A percentile compares a stretch with the other conserved stretches of the same genome.
Evolutionary conservation across 2,797 vertebrate species (phyloP).

Genomic region (Hoplostethus mediterraneus): DNA sequence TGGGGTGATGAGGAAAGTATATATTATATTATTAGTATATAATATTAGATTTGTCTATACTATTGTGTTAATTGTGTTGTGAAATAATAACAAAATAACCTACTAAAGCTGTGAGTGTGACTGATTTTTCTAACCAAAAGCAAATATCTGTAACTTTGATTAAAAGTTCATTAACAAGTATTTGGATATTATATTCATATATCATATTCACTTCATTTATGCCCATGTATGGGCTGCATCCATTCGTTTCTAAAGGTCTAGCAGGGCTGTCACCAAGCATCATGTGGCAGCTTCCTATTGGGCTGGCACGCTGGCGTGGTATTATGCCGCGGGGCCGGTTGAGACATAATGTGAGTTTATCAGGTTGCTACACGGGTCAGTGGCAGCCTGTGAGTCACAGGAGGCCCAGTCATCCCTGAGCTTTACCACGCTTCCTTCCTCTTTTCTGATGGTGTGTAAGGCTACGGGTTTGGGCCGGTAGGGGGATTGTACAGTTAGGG

Average conservation of each 20-base stretch:
- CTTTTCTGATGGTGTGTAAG: conserved; percentile 27
- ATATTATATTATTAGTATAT: background rate
- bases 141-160: conserved; percentile 34
- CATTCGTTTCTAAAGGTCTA: conserved; percentile 46
- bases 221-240: conserved; percentile 68
- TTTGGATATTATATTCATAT: conserved; percentile 58
- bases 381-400: conserved; percentile 76
- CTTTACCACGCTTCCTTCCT: conserved; percentile 66
- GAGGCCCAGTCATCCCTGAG: conserved; percentile 59
- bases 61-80: too few relatives aligned
- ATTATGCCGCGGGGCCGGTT: conserved; percentile 66
- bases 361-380: conserved; percentile 80
- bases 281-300: conserved; percentile 71
- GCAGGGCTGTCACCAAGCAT: conserved; percentile 61
- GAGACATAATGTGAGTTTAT: conserved; percentile 82
- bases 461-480: background rate
- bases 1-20: background rate
- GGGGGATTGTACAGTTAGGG: conserved; percentile 16
- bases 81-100: background rate
- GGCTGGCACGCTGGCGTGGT: conserved; percentile 64
- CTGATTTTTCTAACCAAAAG: background rate
- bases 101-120: background rate
- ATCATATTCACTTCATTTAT: conserved; percentile 35
- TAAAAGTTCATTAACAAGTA: conserved; percentile 49
- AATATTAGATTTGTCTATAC: too few relatives aligned